phyloP scores from a whole-genome alignment of 2,113 vertebrate species.

The Aplodontia rufa region DNA sequence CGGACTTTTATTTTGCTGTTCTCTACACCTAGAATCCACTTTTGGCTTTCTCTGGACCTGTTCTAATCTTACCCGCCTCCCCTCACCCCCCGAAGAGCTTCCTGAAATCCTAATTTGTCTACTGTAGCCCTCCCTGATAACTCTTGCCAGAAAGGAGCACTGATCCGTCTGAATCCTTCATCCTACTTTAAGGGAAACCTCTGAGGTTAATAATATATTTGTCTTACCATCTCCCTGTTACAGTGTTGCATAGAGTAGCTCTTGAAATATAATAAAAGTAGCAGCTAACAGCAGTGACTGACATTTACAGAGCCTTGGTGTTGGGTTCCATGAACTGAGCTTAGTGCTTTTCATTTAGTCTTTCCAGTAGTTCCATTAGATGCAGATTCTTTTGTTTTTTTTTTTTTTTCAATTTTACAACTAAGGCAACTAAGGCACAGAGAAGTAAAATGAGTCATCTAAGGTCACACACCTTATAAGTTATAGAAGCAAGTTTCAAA shows the following conservation, averaged over 20 bases:
- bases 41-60: not conserved
- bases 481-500: not conserved
- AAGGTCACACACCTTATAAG: not conserved
- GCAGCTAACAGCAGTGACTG: not conserved
- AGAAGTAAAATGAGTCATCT: constrained; percentile 26
- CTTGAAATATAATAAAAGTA: not conserved
- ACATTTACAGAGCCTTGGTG: not conserved
- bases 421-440: not conserved
- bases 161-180: not conserved
- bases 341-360: not conserved
- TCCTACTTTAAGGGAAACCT: not conserved
- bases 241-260: not conserved
- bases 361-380: not conserved
- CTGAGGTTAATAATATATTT: not conserved
- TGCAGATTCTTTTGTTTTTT: not conserved
- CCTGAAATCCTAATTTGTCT: not conserved
- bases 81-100: not conserved
- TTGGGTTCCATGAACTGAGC: not conserved
- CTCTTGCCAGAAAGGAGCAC: not conserved
- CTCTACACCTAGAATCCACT: not conserved
- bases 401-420: not conserved
- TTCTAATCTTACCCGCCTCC: not conserved
- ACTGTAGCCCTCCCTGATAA: not conserved
- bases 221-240: not conserved
- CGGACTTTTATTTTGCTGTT: not conserved